Percentiles rank a stretch among this genome's conserved stretches.
These are phyloP conservation scores for Probaryconus sp. DNA, from an alignment of 1,140 invertebrate species.

Conservation along the genomic window DNA sequence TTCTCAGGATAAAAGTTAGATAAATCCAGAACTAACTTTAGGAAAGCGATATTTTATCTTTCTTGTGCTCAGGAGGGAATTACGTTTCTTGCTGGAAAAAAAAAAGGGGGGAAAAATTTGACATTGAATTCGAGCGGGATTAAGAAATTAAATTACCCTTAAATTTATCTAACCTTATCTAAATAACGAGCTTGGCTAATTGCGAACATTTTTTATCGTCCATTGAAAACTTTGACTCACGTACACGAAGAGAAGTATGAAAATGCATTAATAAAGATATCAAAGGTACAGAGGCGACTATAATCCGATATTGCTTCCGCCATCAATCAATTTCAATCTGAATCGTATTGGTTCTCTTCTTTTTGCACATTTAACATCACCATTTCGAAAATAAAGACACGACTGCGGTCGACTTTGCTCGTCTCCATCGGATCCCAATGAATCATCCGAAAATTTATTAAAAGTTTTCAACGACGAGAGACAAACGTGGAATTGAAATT, in stretches of 20 bases:
- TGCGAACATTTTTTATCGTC: constrained; percentile 1
- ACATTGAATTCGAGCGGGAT: too few relatives aligned
- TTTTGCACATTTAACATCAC: constrained; percentile 17
- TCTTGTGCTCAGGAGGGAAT: too few relatives aligned
- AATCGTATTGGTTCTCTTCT: constrained; percentile 25
- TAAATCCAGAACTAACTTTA: too few relatives aligned
- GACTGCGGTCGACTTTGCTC: constrained; percentile 18
- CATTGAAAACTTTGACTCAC: too few relatives aligned
- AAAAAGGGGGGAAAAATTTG: too few relatives aligned
- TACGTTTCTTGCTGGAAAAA: too few relatives aligned
- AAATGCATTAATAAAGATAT: constrained; percentile 45
- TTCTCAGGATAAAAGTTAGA: too few relatives aligned
- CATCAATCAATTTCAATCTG: constrained; percentile 39
- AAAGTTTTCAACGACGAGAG: neutral
- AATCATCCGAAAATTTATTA: constrained; percentile 21
- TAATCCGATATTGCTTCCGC: constrained; percentile 17
- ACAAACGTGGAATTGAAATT: constrained; percentile 16
- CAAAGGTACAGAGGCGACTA: constrained; percentile 10
- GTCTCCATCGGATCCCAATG: constrained; percentile 13
- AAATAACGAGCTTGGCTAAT: too few relatives aligned
- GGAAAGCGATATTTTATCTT: too few relatives aligned
- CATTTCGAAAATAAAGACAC: constrained; percentile 27
- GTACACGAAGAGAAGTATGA: too few relatives aligned
- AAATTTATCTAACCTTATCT: too few relatives aligned
- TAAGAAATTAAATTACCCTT: too few relatives aligned